Evolutionary conservation across 2,797 vertebrate genomes (phyloP), one percentile per base, ranked within the genome.

Genomic region (Anabacerthia variegaticeps): DNA sequence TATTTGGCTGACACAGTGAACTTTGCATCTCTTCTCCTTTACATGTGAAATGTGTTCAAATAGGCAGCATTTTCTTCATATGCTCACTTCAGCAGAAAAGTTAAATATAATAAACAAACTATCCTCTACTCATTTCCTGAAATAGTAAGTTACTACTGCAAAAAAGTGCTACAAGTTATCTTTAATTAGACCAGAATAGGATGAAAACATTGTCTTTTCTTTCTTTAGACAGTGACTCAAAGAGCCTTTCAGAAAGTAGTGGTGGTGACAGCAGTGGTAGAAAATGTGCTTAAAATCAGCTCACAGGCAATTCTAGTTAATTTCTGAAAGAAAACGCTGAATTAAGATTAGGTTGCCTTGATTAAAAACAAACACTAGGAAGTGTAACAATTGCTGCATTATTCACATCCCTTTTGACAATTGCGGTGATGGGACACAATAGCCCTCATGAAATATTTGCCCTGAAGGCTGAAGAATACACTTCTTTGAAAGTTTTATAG

Each of bases 401-500:
- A 54, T 54, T 78, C n/a, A 67, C 12, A 15, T 36, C 3, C 10
- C 15, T 86, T 93, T 81, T 56, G 67, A 46, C 14, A 84, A 52
- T 26, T 0, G 0, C 12, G 34, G 34, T 58, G 12, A 17, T 21
- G 20, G 41, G 24, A 59, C 34, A 66, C 5, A 88, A 26, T 15
- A 41, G 1, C 1, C 21, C 17, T 36, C 12, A 55, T 28, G 46
- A 88, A 61, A 56, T 15, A 24, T 41, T 66, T 76, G 10, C 6
- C 76, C 30, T 55, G 67, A 85, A 82, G 39, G 27, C 16, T 75
- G n/a, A 84, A 59, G 23, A 69, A 20, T 8, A 30, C 9, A 27
- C 27, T 15, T 55, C 21, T 39, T 43, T 63, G 10, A 41, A 61
- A 20, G 2, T 63, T 85, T 95, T 69, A 39, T 36, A 81, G 30